Evolutionary conservation across 2,888 invertebrate species (phyloP).

Genomic region (Cephus runcator): DNA sequence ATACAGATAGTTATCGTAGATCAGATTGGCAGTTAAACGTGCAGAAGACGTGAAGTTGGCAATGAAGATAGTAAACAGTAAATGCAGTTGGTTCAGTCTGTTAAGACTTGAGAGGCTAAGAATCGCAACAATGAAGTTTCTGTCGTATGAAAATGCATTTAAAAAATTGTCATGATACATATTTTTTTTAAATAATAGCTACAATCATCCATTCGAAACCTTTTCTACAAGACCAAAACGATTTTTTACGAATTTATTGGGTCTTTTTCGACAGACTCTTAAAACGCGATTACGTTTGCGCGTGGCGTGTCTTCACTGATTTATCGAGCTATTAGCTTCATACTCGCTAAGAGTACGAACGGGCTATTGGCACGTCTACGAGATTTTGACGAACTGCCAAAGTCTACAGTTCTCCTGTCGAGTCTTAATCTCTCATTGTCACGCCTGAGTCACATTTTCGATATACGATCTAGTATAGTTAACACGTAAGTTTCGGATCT

Average conservation of each 20-base stretch:
- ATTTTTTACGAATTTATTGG: background rate
- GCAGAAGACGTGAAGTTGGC: background rate
- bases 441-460: conserved; percentile 2
- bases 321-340: conserved; percentile 27
- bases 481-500: background rate
- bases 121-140: background rate
- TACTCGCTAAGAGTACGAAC: conserved; percentile 7
- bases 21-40: background rate
- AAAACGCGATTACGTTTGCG: conserved; percentile 17
- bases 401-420: conserved; percentile 18
- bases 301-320: conserved; percentile 26
- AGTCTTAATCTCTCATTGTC: conserved; percentile 15
- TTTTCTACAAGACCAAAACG: conserved; percentile 61
- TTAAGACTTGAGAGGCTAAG: conserved; percentile 11
- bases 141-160: conserved; percentile 61
- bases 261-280: background rate
- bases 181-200: background rate
- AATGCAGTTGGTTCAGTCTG: background rate
- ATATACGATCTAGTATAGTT: background rate
- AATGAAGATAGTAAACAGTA: background rate
- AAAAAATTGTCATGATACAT: conserved; percentile 42
- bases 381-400: conserved; percentile 38
- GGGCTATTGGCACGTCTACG: conserved; percentile 25
- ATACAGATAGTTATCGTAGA: background rate
- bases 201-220: background rate